phyloP scores from a whole-genome alignment of 2,888 invertebrate genomes.

The Drosophila paranaensis region DNA sequence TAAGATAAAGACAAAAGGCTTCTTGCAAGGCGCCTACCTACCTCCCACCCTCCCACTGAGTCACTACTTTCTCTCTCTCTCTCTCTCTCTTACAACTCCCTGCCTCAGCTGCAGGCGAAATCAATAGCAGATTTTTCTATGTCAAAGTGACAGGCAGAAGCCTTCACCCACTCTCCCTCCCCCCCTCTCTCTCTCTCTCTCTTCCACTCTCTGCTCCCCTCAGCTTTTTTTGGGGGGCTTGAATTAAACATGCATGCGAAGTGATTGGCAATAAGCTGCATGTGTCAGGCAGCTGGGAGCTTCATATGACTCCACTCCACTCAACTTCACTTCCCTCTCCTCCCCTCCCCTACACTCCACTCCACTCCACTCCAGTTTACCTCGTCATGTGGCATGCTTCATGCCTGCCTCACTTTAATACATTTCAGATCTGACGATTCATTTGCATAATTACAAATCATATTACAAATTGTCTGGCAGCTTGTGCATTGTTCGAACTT shows the following conservation, averaged over 20 bases:
- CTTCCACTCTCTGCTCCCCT: too few species aligned
- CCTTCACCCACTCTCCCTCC: not conserved
- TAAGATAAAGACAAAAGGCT: constrained; percentile 16
- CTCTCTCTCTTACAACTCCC: too few species aligned
- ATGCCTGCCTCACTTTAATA: constrained; percentile 28
- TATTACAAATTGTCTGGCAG: constrained; percentile 58
- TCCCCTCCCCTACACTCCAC: too few species aligned
- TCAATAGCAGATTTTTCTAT: constrained; percentile 72
- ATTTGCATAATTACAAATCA: constrained; percentile 77
- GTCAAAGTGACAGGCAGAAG: constrained; percentile 60
- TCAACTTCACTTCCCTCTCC: too few species aligned
- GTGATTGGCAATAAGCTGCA: constrained; percentile 55
- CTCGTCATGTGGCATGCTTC: not conserved
- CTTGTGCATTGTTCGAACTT: constrained; percentile 39
- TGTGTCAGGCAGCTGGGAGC: constrained; percentile 23
- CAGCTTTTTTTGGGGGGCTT: constrained; percentile 13
- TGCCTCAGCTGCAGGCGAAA: constrained; percentile 38
- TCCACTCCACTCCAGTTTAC: too few species aligned
- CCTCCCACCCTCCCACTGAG: not conserved
- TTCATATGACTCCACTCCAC: too few species aligned
- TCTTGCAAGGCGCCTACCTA: too few species aligned
- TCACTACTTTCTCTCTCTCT: not conserved
- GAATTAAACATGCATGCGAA: constrained; percentile 67
- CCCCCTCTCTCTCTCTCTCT: too few species aligned
- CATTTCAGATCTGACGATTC: constrained; percentile 42